A percentile compares a stretch with the other conserved stretches of the same genome.
Evolutionary conservation across 2,797 vertebrate species (phyloP).

Genomic region (Cetoscarus ocellatus): DNA sequence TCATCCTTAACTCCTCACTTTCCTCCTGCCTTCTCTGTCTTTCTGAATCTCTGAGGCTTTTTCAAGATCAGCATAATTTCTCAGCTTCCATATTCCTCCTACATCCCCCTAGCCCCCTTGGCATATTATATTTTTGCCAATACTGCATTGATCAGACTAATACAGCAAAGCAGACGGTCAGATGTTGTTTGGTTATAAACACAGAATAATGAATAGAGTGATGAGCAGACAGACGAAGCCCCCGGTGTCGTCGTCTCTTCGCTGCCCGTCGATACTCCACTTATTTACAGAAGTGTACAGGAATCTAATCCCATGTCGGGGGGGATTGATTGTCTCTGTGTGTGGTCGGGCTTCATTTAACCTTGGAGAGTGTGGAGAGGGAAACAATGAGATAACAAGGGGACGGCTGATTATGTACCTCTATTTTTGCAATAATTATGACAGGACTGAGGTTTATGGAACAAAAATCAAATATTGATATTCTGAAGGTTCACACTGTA

Average conservation of each 20-base stretch:
- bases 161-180: constrained; percentile 20
- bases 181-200: constrained; percentile 30
- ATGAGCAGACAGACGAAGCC: constrained; percentile 41
- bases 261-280: constrained; percentile 31
- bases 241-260: constrained; percentile 17
- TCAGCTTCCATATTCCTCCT: background rate
- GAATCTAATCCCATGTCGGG: constrained; percentile 54
- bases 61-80: background rate
- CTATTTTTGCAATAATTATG: constrained; percentile 2
- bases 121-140: constrained; percentile 39
- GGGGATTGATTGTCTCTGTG: constrained; percentile 58
- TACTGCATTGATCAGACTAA: constrained; percentile 51
- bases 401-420: background rate
- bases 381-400: background rate
- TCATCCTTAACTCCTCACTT: background rate
- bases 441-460: no score
- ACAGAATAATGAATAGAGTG: constrained; percentile 48
- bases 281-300: constrained; percentile 46
- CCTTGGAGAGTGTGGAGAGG: constrained; percentile 15
- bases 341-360: constrained; percentile 31
- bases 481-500: no score
- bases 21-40: background rate
- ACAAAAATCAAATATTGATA: no score
- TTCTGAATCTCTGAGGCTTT: background rate
- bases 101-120: background rate